Evolutionary conservation across 35 echinoderm and acorn worm species (phyloP), one percentile per base, ranked within the genome.

Genomic region (Antedon bifida): DNA sequence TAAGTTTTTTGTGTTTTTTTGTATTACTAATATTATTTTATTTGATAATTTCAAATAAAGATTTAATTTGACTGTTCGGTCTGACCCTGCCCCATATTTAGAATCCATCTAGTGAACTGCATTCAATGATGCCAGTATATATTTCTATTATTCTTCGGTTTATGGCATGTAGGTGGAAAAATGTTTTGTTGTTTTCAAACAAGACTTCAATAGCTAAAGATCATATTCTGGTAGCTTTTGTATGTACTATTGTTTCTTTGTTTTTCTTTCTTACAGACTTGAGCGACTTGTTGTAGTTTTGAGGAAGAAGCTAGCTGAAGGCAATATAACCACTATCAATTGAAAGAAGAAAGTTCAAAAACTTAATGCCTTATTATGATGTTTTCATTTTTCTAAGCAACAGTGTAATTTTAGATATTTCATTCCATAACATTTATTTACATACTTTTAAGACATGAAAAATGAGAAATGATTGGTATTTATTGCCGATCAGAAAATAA

Each of bases 301-400:
- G 30, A 46, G 93, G 46, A 96, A 91, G 87, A 96, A 96, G 76
- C 77, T 96, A 17, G 80, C 93, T 29, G 93, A 96, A 84, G 90
- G 87, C 73, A 89, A 90, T 31, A 84, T 91, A 12, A 96, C 91
- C 76, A 96, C 87, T 32, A 87, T 96, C 34, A 93, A 88, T 80
- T 93, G 46, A 26, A 28, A 16, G 16, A 0, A 10, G 21, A 39
- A 21, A 8, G 39, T 5, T 44, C 16, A 16, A 44, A n/a, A n/a
- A n/a, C n/a, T n/a, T n/a, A n/a, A n/a, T n/a, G n/a, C n/a, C n/a
- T n/a, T n/a, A n/a, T n/a, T n/a, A n/a, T n/a, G n/a, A n/a, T n/a
- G n/a, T n/a, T n/a, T n/a, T n/a, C n/a, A n/a, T n/a, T n/a, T n/a
- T n/a, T n/a, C n/a, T n/a, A n/a, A n/a, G n/a, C n/a, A n/a, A n/a